phyloP scores from a whole-genome alignment of 1,140 invertebrate genomes.

The Pollicipes pollicipes region DNA sequence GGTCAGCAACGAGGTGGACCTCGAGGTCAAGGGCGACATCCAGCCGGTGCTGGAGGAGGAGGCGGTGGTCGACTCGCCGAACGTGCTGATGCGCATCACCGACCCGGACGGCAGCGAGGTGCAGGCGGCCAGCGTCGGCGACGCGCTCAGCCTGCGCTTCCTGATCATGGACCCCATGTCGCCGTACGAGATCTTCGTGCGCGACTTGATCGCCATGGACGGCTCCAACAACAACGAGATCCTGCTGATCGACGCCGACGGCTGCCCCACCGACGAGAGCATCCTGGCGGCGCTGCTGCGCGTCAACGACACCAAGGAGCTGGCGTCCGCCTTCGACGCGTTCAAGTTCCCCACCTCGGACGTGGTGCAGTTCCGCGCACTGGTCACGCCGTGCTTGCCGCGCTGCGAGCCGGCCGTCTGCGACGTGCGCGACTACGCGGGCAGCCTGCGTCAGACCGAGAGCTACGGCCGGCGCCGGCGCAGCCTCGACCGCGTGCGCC shows the following conservation, averaged over 20 bases:
- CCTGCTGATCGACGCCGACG: conserved; percentile 31
- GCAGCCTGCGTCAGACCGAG: conserved; percentile 23
- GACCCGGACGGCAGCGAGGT: conserved; percentile 31
- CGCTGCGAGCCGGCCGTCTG: conserved; percentile 33
- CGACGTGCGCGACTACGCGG: conserved; percentile 27
- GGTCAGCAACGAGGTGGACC: conserved; percentile 29
- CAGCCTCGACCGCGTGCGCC: not conserved
- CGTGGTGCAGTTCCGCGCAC: conserved; percentile 35
- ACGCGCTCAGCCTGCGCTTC: conserved; percentile 33
- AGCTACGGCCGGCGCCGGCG: conserved; percentile 29
- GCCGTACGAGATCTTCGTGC: conserved; percentile 38
- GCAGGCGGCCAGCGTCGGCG: conserved; percentile 29
- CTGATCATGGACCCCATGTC: conserved; percentile 31
- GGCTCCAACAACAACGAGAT: conserved; percentile 34
- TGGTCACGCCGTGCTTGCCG: conserved; percentile 35
- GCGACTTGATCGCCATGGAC: conserved; percentile 35
- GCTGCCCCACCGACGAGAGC: conserved; percentile 33
- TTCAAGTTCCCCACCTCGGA: conserved; percentile 39
- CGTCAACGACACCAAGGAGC: conserved; percentile 24
- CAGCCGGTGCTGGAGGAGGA: conserved; percentile 25
- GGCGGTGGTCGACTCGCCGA: conserved; percentile 33
- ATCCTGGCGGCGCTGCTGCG: conserved; percentile 31
- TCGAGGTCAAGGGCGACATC: conserved; percentile 25
- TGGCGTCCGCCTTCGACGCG: conserved; percentile 35
- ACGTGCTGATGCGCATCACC: conserved; percentile 35